phyloP scores from a whole-genome alignment of 1,140 invertebrate species.

The Melanaphis sacchari region DNA sequence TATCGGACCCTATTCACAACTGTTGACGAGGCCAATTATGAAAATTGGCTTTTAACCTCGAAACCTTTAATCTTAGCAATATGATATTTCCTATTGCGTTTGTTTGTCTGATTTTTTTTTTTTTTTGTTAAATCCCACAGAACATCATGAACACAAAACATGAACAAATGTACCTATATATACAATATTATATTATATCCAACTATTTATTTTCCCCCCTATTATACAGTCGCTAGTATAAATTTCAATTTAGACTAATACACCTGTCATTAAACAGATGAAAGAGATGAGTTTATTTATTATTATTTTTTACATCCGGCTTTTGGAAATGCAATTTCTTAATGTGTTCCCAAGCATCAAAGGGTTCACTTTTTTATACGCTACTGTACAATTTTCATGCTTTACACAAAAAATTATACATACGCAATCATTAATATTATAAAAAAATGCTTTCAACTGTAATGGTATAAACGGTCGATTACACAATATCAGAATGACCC shows the following conservation, averaged over 20 bases:
- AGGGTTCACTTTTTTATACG: slow-evolving; percentile 40
- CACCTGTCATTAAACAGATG: slow-evolving; percentile 55
- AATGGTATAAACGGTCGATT: slow-evolving; percentile 39
- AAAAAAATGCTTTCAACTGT: slow-evolving; percentile 29
- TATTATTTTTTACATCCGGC: slow-evolving; percentile 27
- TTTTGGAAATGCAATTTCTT: slow-evolving; percentile 49
- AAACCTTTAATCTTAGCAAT: slow-evolving; percentile 48
- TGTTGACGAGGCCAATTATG: slow-evolving; percentile 49
- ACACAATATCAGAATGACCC: slow-evolving; percentile 22
- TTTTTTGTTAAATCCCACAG: background rate
- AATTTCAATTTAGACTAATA: slow-evolving; percentile 55
- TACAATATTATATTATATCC: slow-evolving; percentile 7
- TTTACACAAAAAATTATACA: slow-evolving; percentile 30
- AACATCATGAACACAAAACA: slow-evolving; percentile 20
- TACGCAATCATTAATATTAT: slow-evolving; percentile 20
- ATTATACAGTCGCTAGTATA: background rate
- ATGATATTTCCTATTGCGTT: slow-evolving; percentile 17
- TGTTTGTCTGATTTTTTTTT: background rate
- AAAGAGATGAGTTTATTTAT: slow-evolving; percentile 44
- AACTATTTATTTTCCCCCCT: background rate
- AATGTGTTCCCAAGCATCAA: slow-evolving; percentile 48
- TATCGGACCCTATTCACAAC: slow-evolving; percentile 11
- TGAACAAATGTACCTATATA: background rate
- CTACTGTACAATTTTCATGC: slow-evolving; percentile 4
- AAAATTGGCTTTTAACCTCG: slow-evolving; percentile 53